Evolutionary conservation across 2,888 invertebrate genomes (phyloP), one percentile per base, ranked within the genome.

Genomic region (Heliconius erato): DNA sequence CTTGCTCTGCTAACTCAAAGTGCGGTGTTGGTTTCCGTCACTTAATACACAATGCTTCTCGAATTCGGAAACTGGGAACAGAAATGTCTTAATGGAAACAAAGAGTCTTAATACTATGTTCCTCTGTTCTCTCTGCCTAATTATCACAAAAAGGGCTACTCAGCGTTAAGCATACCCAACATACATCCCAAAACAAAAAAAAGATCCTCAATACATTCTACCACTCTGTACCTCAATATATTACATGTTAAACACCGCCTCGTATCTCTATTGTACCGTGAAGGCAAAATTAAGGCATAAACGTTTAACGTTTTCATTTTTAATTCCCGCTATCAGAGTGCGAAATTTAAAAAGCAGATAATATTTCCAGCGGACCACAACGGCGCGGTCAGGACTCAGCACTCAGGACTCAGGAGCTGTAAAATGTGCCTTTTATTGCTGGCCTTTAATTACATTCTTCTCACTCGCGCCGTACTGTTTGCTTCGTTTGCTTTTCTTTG

Each of bases 401-500:
- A n/a, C n/a, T n/a, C n/a, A n/a, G n/a, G 28, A 28, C 28, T 28
- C 89, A 90, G 91, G 91, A 89, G 91, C 92, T 91, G 93, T 91
- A 91, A 93, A 94, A 92, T 91, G 91, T 91, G 90, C 90, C 91
- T 91, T 93, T 94, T 93, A 93, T 94, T 92, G 90, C 91, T 84
- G 83, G 89, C 90, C 90, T 94, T 92, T 94, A 94, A 94, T 94
- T 94, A 92, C 93, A 93, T 93, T 94, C 92, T 92, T 93, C 90
- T 89, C 90, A 89, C 91, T 91, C 87, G 83, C 83, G 86, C 81
- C 87, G 85, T 83, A 85, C 82, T 87, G 84, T 83, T 84, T 85
- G 68, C 79, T 84, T 85, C 86, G 88, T 86, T 91, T 91, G 88
- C 89, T 89, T 90, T 71, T 79, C 90, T 91, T 91, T 68, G 32